Percentiles rank a stretch among this genome's conserved stretches.
Conservation (phyloP, 2,797 vertebrate genomes). For the Pipistrellus kuhlii region DNA sequence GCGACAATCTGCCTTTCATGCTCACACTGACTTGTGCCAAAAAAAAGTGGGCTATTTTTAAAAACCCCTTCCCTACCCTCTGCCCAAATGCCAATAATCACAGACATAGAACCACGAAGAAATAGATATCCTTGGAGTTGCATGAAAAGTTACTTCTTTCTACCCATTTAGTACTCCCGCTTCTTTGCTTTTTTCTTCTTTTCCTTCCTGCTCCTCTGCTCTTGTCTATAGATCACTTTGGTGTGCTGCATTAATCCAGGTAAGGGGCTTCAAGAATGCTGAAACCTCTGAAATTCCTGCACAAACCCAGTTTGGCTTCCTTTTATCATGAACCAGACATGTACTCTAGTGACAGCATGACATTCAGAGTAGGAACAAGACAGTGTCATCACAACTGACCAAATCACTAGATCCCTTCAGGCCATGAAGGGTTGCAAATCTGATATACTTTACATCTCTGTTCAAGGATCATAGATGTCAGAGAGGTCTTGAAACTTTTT, state of each 20-base stretch:
- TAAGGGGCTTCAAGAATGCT: slow-evolving; percentile 18
- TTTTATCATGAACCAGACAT: slow-evolving; percentile 45
- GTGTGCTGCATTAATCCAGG: background rate
- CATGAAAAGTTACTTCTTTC: background rate
- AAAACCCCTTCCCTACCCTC: slow-evolving; percentile 13
- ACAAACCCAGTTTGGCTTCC: slow-evolving; percentile 29
- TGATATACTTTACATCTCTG: slow-evolving; percentile 56
- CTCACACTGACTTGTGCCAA: background rate
- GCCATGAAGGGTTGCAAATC: slow-evolving; percentile 18
- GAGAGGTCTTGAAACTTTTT: slow-evolving; percentile 50
- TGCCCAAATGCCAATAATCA: slow-evolving; percentile 28
- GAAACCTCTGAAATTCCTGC: slow-evolving; percentile 56
- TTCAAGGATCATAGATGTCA: slow-evolving; percentile 40
- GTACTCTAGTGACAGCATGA: slow-evolving; percentile 25
- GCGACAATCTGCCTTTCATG: background rate
- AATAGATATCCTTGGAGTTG: background rate
- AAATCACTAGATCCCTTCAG: slow-evolving; percentile 51
- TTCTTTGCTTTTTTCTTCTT: background rate
- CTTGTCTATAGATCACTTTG: background rate
- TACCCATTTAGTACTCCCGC: background rate
- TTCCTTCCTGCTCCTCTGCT: background rate
- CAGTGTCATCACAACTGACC: slow-evolving; percentile 49
- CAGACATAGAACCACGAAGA: background rate
- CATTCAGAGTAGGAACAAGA: slow-evolving; percentile 29
- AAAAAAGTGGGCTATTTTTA: slow-evolving; percentile 48